A percentile compares a stretch with the other conserved stretches of the same genome.
These are phyloP conservation scores for Nephrotoma guestfalica DNA, from an alignment of 2,888 invertebrate genomes.

Conservation along the genomic window DNA sequence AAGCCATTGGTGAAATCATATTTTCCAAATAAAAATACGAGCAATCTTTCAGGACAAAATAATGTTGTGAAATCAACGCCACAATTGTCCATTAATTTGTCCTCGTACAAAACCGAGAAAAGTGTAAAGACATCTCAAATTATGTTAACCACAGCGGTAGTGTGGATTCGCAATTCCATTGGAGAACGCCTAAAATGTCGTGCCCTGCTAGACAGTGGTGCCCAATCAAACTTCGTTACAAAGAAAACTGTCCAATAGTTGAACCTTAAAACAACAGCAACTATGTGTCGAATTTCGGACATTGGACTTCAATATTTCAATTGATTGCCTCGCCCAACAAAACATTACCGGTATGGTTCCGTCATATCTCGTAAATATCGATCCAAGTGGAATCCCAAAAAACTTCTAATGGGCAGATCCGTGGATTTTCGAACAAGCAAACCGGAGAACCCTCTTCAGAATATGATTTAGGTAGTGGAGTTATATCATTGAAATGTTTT, in stretches of 20 bases:
- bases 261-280: not conserved
- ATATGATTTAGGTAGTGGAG: no score
- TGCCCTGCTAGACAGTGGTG: no score
- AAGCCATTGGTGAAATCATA: no score
- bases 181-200: not conserved
- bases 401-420: not conserved
- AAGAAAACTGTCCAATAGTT: not conserved
- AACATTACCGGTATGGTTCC: not conserved
- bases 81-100: not conserved
- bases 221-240: not conserved
- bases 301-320: not conserved
- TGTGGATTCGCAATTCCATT: not conserved
- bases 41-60: not conserved
- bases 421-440: no score
- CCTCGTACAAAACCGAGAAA: not conserved
- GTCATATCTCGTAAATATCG: not conserved
- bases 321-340: not conserved
- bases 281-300: not conserved
- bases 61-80: not conserved
- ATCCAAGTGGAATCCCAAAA: not conserved
- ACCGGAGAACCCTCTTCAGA: no score
- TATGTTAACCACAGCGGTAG: not conserved
- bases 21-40: no score
- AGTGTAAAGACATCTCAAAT: not conserved
- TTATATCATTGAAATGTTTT: no score